phyloP scores from a whole-genome alignment of 2,888 invertebrate genomes.

The Hyposoter dolosus region DNA sequence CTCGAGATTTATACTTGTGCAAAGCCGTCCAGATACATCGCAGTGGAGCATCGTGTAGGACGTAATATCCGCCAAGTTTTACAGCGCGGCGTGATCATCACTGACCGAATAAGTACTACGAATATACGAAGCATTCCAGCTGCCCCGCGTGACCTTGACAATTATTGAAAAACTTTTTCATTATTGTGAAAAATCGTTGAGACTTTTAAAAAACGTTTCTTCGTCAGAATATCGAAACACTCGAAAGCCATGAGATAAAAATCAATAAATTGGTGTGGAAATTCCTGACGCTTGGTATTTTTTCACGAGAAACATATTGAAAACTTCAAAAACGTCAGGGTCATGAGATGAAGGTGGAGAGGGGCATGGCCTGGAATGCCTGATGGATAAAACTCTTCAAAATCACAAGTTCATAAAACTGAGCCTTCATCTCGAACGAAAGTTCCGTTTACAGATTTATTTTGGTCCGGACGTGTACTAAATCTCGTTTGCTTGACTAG shows the following conservation, averaged over 20 bases:
- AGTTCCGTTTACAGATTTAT: slow-evolving; percentile 58
- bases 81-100: slow-evolving; percentile 33
- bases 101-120: not conserved
- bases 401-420: slow-evolving; percentile 61
- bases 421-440: slow-evolving; percentile 54
- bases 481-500: slow-evolving; percentile 37
- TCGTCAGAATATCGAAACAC: not conserved
- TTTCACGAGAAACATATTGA: not conserved
- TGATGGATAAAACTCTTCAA: not conserved
- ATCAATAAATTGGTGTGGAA: not conserved
- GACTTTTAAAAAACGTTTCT: not conserved
- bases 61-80: slow-evolving; percentile 40
- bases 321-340: not conserved
- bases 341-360: not conserved
- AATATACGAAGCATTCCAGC: not conserved
- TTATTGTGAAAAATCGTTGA: no score
- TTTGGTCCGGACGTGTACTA: slow-evolving; percentile 50
- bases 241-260: not conserved
- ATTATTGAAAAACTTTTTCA: not conserved
- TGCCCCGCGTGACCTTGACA: not conserved
- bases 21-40: not conserved
- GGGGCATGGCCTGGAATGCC: not conserved
- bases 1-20: not conserved
- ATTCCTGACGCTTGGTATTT: not conserved
- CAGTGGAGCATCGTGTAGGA: not conserved